phyloP scores from a whole-genome alignment of 2,888 invertebrate genomes.

The Ectropis crepuscularia region DNA sequence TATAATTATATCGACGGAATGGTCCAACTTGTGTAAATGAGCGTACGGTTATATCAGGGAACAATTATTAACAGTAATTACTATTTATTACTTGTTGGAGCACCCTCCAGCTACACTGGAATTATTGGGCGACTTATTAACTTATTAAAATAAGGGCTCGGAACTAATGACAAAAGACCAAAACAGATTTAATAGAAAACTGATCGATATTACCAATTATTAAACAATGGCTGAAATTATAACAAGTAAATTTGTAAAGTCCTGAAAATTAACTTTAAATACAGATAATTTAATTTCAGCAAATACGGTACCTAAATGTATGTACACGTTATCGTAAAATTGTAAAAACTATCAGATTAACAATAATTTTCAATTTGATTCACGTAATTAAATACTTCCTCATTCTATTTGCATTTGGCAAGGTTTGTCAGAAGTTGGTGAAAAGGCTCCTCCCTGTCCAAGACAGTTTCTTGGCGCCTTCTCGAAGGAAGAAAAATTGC shows the following conservation, averaged over 20 bases:
- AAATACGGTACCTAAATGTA: too few relatives aligned
- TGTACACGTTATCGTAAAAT: too few relatives aligned
- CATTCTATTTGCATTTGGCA: slow-evolving; percentile 23
- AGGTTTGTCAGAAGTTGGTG: slow-evolving; percentile 60
- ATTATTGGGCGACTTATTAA: not conserved
- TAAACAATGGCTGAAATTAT: too few relatives aligned
- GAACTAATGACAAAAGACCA: too few relatives aligned
- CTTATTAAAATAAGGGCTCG: too few relatives aligned
- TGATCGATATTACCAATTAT: too few relatives aligned
- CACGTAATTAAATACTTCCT: not conserved
- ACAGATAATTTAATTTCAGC: too few relatives aligned
- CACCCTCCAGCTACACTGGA: not conserved
- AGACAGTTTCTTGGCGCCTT: slow-evolving; percentile 56
- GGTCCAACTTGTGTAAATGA: slow-evolving; percentile 15
- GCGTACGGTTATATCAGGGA: slow-evolving; percentile 13
- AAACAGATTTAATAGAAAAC: too few relatives aligned
- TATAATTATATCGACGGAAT: slow-evolving; percentile 10
- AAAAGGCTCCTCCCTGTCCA: slow-evolving; percentile 58
- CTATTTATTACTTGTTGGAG: slow-evolving; percentile 14
- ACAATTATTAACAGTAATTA: slow-evolving; percentile 20
- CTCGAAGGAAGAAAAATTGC: slow-evolving; percentile 61
- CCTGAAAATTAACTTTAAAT: too few relatives aligned
- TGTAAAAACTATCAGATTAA: too few relatives aligned
- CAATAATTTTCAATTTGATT: too few relatives aligned
- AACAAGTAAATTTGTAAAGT: too few relatives aligned